These are phyloP conservation scores for Myoxocephalus aenaeus DNA, from an alignment of 2,797 vertebrate genomes.

Conservation along the genomic window DNA sequence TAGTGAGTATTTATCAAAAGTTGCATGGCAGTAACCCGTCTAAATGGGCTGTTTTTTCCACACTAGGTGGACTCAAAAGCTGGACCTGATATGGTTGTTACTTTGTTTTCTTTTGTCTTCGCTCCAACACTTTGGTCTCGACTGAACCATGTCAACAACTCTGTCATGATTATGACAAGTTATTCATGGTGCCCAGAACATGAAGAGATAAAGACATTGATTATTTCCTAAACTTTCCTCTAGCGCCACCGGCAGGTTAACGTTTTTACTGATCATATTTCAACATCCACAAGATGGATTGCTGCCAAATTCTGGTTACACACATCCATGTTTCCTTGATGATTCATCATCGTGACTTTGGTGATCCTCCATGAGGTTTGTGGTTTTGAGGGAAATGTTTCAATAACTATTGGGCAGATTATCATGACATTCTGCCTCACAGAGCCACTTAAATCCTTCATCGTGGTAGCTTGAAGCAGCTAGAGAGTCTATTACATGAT, in stretches of 20 bases:
- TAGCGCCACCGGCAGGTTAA: not conserved
- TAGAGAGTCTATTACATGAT: not conserved
- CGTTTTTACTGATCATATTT: not conserved
- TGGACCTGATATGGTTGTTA: not conserved
- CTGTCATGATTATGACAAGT: not conserved
- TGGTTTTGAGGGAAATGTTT: not conserved
- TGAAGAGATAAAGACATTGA: too few relatives aligned
- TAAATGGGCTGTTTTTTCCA: not conserved
- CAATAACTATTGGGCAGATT: not conserved
- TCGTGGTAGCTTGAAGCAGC: not conserved
- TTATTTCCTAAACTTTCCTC: not conserved
- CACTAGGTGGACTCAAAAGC: not conserved
- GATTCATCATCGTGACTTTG: not conserved
- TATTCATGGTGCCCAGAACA: not conserved
- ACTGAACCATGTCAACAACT: not conserved
- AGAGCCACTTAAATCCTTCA: not conserved
- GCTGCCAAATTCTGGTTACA: not conserved
- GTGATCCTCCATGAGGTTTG: not conserved
- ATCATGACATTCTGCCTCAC: not conserved
- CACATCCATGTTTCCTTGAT: not conserved
- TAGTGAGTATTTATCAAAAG: conserved; percentile 21
- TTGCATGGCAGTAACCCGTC: not conserved
- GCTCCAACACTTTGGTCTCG: not conserved
- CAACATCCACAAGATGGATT: not conserved
- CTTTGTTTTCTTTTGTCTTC: not conserved